Conservation (phyloP, 1,140 invertebrate species). For the Meloidogyne floridensis region DNA sequence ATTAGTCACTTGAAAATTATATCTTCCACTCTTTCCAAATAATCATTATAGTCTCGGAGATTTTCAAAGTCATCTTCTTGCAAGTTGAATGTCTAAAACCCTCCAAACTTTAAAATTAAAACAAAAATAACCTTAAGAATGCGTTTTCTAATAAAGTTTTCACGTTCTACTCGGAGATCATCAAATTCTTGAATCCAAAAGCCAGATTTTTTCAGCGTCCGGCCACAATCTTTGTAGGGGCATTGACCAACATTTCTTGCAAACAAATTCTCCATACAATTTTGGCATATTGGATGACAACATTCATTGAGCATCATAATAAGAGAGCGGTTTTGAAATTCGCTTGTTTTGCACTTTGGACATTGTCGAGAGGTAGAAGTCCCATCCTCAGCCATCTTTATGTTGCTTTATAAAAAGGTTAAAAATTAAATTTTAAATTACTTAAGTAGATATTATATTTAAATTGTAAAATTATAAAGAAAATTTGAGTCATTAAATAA, state of each 20-base stretch:
- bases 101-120: conserved; percentile 23
- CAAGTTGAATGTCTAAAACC: conserved; percentile 77
- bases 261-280: conserved; percentile 90
- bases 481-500: too few relatives aligned
- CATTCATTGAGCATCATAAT: conserved; percentile 96
- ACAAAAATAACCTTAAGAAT: conserved; percentile 74
- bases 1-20: conserved; percentile 71
- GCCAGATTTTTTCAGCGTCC: conserved; percentile 81
- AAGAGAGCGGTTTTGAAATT: conserved; percentile 86
- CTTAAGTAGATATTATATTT: too few relatives aligned
- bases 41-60: conserved; percentile 85
- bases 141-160: conserved; percentile 88
- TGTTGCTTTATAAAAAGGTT: not conserved
- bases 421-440: too few relatives aligned
- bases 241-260: conserved; percentile 88
- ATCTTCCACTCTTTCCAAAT: conserved; percentile 84
- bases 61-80: conserved; percentile 84
- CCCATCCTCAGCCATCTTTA: not conserved
- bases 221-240: conserved; percentile 79
- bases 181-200: conserved; percentile 94
- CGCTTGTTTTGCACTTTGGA: conserved; percentile 95
- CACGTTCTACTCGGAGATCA: conserved; percentile 92
- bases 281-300: conserved; percentile 94
- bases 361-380: conserved; percentile 74
- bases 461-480: too few relatives aligned